phyloP scores from a whole-genome alignment of 64 coral and sea anemone species.

The Pocillopora damicornis region DNA sequence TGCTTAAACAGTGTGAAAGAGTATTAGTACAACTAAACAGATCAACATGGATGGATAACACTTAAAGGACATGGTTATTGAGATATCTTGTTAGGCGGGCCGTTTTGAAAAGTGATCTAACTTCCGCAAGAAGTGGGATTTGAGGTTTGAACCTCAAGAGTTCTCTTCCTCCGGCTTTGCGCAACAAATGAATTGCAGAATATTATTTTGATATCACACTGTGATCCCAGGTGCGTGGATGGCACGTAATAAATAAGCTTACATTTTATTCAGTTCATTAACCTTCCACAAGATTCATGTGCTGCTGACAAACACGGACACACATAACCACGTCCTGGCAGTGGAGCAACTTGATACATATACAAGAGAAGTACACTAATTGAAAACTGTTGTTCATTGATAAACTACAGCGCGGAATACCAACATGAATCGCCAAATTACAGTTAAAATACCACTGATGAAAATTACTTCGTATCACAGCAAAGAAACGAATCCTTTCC shows the following conservation, averaged over 20 bases:
- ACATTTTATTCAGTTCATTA: conserved; percentile 3
- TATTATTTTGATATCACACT: not conserved
- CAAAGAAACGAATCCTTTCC: not conserved
- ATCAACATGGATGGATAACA: not conserved
- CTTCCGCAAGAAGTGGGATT: not conserved
- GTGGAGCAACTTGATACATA: not conserved
- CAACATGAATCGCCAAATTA: not conserved
- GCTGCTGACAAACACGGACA: not conserved
- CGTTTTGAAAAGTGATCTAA: not conserved
- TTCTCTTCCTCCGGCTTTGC: too few species aligned
- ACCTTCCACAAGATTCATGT: not conserved
- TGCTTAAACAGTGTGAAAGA: conserved; percentile 4
- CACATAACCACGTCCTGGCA: not conserved
- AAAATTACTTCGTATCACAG: not conserved
- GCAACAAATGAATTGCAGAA: not conserved
- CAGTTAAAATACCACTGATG: not conserved
- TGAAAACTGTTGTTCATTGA: not conserved
- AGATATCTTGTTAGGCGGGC: not conserved
- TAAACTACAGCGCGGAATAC: not conserved
- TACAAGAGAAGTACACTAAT: not conserved
- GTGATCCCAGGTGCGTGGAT: not conserved
- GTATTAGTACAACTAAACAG: not conserved
- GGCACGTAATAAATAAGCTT: not conserved
- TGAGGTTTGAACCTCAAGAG: not conserved
- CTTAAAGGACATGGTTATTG: not conserved